Evolutionary conservation across 2,888 invertebrate species (phyloP).

Genomic region (Sylvicola fuscatus): DNA sequence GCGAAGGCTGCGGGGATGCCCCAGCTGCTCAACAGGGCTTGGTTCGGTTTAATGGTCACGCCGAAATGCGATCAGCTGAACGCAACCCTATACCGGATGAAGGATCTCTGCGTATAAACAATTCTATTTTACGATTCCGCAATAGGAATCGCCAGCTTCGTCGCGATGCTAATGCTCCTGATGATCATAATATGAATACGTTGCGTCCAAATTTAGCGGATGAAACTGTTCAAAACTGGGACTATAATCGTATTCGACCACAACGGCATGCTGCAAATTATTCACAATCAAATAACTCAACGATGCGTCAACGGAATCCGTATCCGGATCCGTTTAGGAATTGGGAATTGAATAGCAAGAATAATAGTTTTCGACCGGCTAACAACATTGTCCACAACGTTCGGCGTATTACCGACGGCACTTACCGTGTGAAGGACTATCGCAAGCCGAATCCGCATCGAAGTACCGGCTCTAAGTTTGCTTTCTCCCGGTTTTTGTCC

Average conservation of each 20-base stretch:
- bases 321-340: conserved; percentile 20
- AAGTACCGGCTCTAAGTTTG: too few relatives aligned
- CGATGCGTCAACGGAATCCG: too few relatives aligned
- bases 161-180: not conserved
- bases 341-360: conserved; percentile 21
- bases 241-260: not conserved
- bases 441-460: too few relatives aligned
- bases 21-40: conserved; percentile 19
- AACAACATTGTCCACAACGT: conserved; percentile 5
- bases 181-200: conserved; percentile 6
- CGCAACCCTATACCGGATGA: not conserved
- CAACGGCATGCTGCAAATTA: not conserved
- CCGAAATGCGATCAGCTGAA: conserved; percentile 13
- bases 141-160: not conserved
- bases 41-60: conserved; percentile 20
- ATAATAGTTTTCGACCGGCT: conserved; percentile 20
- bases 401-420: conserved; percentile 8
- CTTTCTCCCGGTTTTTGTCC: too few relatives aligned
- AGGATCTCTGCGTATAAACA: not conserved
- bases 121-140: not conserved
- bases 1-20: conserved; percentile 20
- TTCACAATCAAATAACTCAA: not conserved
- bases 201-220: conserved; percentile 10
- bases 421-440: conserved; percentile 5
- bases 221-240: not conserved